Base-by-base conservation (phyloP, 2,113 vertebrate species). In the Mirza zaza region DNA sequence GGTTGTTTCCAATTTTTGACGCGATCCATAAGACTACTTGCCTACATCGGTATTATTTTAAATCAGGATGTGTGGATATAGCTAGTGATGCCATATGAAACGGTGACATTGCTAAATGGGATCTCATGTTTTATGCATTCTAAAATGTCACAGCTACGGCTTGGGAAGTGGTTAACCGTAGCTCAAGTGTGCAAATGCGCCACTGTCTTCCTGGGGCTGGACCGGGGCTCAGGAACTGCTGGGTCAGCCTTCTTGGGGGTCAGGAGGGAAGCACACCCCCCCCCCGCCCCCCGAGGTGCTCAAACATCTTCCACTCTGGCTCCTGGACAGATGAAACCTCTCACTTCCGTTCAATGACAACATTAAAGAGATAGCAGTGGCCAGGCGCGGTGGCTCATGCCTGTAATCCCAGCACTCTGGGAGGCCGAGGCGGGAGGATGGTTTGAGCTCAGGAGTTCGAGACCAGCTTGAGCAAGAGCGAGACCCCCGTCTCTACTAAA, bases 161-260 rank as follows among this genome's bases (percentile, higher is more conserved):
- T 79, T 32, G 36, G 83, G 70, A 42, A 17, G 2, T 1, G 20
- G 59, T 32, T 65, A 32, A 68, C 15, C 15, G 21, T 21, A 15
- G 29, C 23, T 93, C 34, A 29, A 48, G 55, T 12, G 13, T 39
- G 67, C 3, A 9, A 20, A 65, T 1, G 14, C 3, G 10, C 2
- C 3, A 0, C 5, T 8, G 12, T 45, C 39, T 45, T 73, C 34
- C 77, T 5, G 2, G 3, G 34, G 15, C 15, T 18, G 29, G 8
- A 2, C 36, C 1, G 6, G 0, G 0, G 71, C 48, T 52, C 12
- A 13, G 25, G 39, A 52, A 3, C 11, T 42, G 63, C 67, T 42
- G 9, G 10, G n/a, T n/a, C 82, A 36, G 57, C 71, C 45, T 68
- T 73, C 57, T 92, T 0, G 0, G 1, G 9, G 23, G 18, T 80